Evolutionary conservation across 2,113 vertebrate species (phyloP).

Genomic region (Microcebus griseorufus): DNA sequence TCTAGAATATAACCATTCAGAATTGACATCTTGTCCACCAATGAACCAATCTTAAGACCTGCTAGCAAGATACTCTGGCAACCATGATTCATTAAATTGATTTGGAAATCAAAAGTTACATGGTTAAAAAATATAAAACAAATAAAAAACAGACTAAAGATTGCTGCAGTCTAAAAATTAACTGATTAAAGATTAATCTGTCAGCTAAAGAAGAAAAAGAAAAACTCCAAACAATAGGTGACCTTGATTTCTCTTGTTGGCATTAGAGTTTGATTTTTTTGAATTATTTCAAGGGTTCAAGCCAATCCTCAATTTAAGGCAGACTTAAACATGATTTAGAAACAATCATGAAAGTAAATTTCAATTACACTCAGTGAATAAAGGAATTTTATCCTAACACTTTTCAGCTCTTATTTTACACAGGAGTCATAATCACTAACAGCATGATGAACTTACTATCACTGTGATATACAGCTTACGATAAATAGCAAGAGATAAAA

Average conservation of each 20-base stretch:
- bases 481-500: background rate
- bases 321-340: background rate
- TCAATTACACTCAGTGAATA: background rate
- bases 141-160: background rate
- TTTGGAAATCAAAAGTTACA: constrained; percentile 35
- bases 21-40: background rate
- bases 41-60: background rate
- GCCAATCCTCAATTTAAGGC: constrained; percentile 6
- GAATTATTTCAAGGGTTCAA: constrained; percentile 11
- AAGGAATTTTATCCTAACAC: background rate
- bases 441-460: background rate
- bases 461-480: background rate
- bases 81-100: background rate
- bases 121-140: background rate
- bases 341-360: constrained; percentile 28
- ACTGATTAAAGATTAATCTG: background rate
- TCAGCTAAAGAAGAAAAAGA: background rate
- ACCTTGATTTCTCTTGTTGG: background rate
- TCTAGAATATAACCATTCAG: background rate
- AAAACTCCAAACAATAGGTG: background rate
- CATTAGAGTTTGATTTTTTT: constrained; percentile 1
- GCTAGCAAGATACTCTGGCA: background rate
- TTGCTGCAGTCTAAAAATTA: background rate
- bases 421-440: background rate
- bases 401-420: background rate